Evolutionary conservation across 2,888 invertebrate genomes (phyloP).

Genomic region (Macrosoma leucophasiata): DNA sequence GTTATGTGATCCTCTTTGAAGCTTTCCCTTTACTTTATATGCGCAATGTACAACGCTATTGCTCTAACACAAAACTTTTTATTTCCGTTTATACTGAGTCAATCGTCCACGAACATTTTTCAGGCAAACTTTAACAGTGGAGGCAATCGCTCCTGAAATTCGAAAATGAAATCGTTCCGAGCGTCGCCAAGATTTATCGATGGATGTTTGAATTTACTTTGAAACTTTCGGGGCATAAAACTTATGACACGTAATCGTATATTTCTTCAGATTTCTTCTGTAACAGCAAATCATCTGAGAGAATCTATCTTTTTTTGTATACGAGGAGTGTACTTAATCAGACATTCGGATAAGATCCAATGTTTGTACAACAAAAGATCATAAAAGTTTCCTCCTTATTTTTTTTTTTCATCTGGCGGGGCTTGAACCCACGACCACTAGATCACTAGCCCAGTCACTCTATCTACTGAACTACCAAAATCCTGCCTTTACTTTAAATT

Average conservation of each 20-base stretch:
- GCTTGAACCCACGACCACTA: no score
- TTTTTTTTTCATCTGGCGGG: no score
- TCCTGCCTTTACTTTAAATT: no score
- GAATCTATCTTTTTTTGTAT: slow-evolving; percentile 44
- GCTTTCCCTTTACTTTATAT: slow-evolving; percentile 62
- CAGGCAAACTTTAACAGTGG: slow-evolving; percentile 76
- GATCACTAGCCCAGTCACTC: no score
- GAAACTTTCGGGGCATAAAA: slow-evolving; percentile 72
- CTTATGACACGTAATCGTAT: slow-evolving; percentile 75
- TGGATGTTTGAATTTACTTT: slow-evolving; percentile 74
- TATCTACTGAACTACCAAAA: no score
- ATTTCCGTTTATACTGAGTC: slow-evolving; percentile 75
- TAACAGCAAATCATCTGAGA: slow-evolving; percentile 38
- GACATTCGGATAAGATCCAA: no score
- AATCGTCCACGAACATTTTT: slow-evolving; percentile 75
- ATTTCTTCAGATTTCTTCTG: slow-evolving; percentile 52
- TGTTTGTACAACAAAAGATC: no score
- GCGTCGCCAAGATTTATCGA: slow-evolving; percentile 76
- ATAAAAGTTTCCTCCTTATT: no score
- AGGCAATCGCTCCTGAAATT: slow-evolving; percentile 76
- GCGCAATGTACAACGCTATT: slow-evolving; percentile 66
- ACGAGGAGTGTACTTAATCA: no score
- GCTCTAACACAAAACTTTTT: slow-evolving; percentile 74
- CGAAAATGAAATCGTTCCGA: slow-evolving; percentile 75
- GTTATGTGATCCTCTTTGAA: slow-evolving; percentile 55